phyloP scores from a whole-genome alignment of 2,113 vertebrate genomes.

The Climacteris rufus region DNA sequence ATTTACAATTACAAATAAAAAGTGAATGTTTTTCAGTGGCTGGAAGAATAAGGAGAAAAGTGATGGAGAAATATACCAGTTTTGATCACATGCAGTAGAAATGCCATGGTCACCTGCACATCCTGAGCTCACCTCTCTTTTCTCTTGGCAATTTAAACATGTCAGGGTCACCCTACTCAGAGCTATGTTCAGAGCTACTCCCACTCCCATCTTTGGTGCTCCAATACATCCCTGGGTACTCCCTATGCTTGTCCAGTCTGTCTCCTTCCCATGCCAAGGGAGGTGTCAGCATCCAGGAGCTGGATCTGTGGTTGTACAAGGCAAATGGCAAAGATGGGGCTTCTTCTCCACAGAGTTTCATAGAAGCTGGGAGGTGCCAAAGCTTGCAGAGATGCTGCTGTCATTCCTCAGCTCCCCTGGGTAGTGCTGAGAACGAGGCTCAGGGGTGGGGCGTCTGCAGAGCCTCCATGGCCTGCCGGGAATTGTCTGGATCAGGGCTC shows the following conservation, averaged over 20 bases:
- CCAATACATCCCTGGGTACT: background rate
- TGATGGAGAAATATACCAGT: background rate
- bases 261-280: background rate
- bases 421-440: background rate
- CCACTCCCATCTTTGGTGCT: background rate
- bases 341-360: background rate
- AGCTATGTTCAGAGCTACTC: background rate
- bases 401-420: background rate
- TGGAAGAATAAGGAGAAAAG: background rate
- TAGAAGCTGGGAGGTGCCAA: background rate
- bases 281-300: background rate
- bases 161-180: background rate
- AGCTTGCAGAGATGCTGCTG: background rate
- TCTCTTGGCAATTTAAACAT: background rate
- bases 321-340: background rate
- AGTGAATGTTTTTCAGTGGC: background rate
- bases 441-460: background rate
- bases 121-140: background rate
- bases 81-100: background rate
- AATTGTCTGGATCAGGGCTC: background rate
- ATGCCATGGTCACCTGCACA: background rate
- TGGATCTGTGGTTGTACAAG: background rate
- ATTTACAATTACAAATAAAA: background rate
- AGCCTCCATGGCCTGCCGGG: background rate
- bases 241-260: background rate